Evolutionary conservation across 1,140 invertebrate species (phyloP).

Genomic region (Saccostrea glomerata): DNA sequence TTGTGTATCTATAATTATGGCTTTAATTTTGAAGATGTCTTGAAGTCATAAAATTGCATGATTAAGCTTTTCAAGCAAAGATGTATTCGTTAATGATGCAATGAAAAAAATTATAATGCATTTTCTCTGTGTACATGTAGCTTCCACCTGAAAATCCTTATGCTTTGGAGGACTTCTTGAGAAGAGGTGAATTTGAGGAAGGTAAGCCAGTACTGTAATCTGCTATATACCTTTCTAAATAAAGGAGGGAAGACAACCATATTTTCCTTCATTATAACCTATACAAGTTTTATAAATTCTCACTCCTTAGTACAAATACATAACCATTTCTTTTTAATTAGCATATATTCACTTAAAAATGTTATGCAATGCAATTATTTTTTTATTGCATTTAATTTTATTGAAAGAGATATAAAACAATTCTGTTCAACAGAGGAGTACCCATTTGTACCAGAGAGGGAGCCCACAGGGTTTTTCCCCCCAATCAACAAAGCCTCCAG

Average conservation of each 20-base stretch:
- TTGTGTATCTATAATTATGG: no score
- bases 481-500: conserved; percentile 53
- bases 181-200: conserved; percentile 44
- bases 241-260: no score
- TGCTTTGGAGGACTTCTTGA: conserved; percentile 41
- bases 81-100: no score
- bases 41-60: no score
- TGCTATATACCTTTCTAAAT: no score
- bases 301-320: no score
- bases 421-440: conserved; percentile 60
- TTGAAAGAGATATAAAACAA: neutral
- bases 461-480: conserved; percentile 74
- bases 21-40: no score
- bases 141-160: conserved; percentile 49
- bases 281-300: no score
- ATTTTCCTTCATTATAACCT: no score
- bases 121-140: conserved; percentile 26
- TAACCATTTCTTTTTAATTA: no score
- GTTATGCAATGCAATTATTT: neutral
- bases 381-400: neutral
- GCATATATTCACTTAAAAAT: neutral
- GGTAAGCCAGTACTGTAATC: conserved; percentile 1
- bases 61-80: no score
- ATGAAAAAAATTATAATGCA: neutral
- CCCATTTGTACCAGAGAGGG: conserved; percentile 64